Base-by-base conservation (phyloP, 2,797 vertebrate genomes). In the Silurus lanzhouensis region DNA sequence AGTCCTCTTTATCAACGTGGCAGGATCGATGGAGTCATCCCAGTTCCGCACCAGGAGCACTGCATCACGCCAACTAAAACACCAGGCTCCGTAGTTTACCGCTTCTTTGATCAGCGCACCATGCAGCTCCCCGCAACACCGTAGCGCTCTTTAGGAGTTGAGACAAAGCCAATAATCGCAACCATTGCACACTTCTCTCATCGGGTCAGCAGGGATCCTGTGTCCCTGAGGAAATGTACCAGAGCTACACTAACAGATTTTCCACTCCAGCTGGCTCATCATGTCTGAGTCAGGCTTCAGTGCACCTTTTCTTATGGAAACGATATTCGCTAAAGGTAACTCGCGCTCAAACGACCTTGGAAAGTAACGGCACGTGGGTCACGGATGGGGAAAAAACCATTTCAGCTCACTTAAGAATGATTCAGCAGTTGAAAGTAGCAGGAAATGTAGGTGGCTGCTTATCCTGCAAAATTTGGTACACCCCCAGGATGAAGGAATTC, bases 1-100 rank as follows among this genome's bases (percentile, higher is more conserved):
- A 46, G 83, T 83, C 86, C 86, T 87, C 86, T 84, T 90, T 88
- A 86, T 86, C 83, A 85, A 52, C 31, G n/a, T 81, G 88, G 81
- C 61, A 38, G 78, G 74, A 90, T 90, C 88, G 82, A 90, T 90
- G 85, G 71, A 78, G 57, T 64, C 66, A 58, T 58, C 48, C 75
- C 22, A 38, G 70, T 72, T 82, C 66, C 25, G n/a, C 78, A 60
- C 71, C 79, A 78, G 84, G 77, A 71, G 74, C 31, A 9, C 57
- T 2, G 81, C 78, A 83, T 88, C 68, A 66, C 61, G 78, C 72
- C 82, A 83, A 87, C 57, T 80, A 77, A 86, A 86, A 87, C 82
- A 87, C n/a, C 46, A 63, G 78, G 74, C 64, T 82, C 77, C 55
- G 75, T 31, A 20, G 66, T 52, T 80, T 85, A 64, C 83, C 68